Evolutionary conservation across 2,888 invertebrate genomes (phyloP).

Genomic region (Nymphalis urticae): DNA sequence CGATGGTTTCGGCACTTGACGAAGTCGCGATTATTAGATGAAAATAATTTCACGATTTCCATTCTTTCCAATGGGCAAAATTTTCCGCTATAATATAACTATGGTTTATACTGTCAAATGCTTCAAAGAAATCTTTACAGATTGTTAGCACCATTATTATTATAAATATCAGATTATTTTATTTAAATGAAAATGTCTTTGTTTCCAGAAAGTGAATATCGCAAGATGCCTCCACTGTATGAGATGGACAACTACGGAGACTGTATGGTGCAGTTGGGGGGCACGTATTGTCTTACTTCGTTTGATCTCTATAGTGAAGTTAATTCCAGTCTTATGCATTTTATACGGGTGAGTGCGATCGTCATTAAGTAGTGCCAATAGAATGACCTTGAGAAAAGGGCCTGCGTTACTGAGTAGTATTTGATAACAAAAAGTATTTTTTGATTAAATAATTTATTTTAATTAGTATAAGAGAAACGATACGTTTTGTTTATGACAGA

Average conservation of each 20-base stretch:
- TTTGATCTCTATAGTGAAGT: slow-evolving; percentile 49
- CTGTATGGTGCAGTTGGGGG: slow-evolving; percentile 55
- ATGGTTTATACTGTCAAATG: no score
- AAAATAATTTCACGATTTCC: no score
- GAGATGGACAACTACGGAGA: slow-evolving; percentile 59
- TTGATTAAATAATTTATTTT: background rate
- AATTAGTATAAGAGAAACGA: background rate
- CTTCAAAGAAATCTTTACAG: no score
- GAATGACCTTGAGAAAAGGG: no score
- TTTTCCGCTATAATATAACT: no score
- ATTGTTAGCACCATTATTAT: background rate
- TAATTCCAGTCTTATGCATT: slow-evolving; percentile 54
- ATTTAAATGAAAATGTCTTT: background rate
- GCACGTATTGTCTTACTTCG: slow-evolving; percentile 62
- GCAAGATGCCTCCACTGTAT: slow-evolving; percentile 62
- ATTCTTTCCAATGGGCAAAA: no score
- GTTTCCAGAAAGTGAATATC: slow-evolving; percentile 62
- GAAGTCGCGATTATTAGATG: no score
- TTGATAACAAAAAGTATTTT: no score
- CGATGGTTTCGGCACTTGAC: no score
- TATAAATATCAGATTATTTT: background rate
- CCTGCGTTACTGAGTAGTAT: no score
- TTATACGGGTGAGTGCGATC: slow-evolving; percentile 54
- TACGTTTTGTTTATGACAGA: background rate
- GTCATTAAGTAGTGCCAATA: background rate